Evolutionary conservation across 2,797 vertebrate genomes (phyloP).

Genomic region (Notolabrus celidotus): DNA sequence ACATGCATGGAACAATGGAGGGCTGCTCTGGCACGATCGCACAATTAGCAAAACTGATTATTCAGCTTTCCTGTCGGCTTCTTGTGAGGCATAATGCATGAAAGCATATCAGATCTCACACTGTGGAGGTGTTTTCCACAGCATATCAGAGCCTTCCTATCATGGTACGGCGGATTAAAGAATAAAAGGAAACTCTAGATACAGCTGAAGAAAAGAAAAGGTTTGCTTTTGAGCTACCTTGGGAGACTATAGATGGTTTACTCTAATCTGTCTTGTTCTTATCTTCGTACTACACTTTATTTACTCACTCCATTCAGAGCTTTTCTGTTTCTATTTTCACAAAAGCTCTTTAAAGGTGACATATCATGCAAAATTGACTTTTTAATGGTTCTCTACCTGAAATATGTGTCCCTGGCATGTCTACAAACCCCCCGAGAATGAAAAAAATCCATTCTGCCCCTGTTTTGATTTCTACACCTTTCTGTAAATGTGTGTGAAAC

Average conservation of each 20-base stretch:
- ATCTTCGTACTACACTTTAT: constrained; percentile 45
- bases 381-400: no score
- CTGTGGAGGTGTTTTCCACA: constrained; percentile 20
- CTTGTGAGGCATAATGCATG: constrained; percentile 12
- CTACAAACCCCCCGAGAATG: no score
- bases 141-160: constrained; percentile 22
- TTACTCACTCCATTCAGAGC: constrained; percentile 17
- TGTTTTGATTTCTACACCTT: no score
- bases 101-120: constrained; percentile 4
- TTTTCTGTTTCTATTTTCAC: constrained; percentile 16
- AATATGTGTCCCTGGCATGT: no score
- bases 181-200: constrained; percentile 27
- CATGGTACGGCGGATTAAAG: background rate
- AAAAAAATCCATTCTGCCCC: no score
- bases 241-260: constrained; percentile 13
- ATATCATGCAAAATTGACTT: no score
- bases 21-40: background rate
- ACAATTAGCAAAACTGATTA: constrained; percentile 46
- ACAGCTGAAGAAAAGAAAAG: constrained; percentile 14
- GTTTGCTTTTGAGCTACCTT: constrained; percentile 51
- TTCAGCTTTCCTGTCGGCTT: constrained; percentile 20
- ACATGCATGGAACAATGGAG: constrained; percentile 16
- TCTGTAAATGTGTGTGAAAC: no score
- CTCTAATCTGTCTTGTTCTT: constrained; percentile 19
- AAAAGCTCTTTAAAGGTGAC: constrained; percentile 17